These are phyloP conservation scores for Poeciliopsis paucimaculata DNA, from an alignment of 2,797 vertebrate genomes.

Conservation along the genomic window DNA sequence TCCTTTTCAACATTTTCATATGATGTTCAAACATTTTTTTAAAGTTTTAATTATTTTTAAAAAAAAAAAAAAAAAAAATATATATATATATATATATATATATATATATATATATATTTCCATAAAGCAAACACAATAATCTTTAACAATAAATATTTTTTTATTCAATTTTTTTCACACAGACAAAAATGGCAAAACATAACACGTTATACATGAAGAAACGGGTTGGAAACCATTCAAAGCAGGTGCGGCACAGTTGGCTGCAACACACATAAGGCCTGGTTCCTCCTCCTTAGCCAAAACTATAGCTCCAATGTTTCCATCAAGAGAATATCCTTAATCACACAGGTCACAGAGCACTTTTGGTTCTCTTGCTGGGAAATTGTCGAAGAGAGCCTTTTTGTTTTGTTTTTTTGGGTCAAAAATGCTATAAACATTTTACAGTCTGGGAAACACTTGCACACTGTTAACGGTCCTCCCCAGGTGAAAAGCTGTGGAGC, in stretches of 20 bases:
- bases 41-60: no score
- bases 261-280: slow-evolving; percentile 3
- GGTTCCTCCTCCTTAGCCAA: slow-evolving; percentile 11
- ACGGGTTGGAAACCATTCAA: slow-evolving; percentile 14
- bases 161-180: slow-evolving; percentile 36
- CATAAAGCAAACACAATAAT: slow-evolving; percentile 1
- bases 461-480: slow-evolving; percentile 23
- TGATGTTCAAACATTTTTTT: no score
- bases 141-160: slow-evolving; percentile 21
- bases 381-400: slow-evolving; percentile 12
- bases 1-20: no score
- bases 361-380: slow-evolving; percentile 16
- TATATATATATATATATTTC: no score
- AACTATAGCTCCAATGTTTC: slow-evolving; percentile 12
- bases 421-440: slow-evolving; percentile 21
- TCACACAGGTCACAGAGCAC: slow-evolving; percentile 18
- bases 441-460: slow-evolving; percentile 31
- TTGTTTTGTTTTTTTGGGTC: slow-evolving; percentile 9
- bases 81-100: no score
- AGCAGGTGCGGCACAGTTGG: slow-evolving; percentile 27
- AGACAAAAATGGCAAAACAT: slow-evolving; percentile 21
- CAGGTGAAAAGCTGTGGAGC: slow-evolving; percentile 13
- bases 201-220: slow-evolving; percentile 25
- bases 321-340: slow-evolving; percentile 20
- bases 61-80: no score